Base-by-base conservation (phyloP, 2,113 vertebrate species). In the Fulica atra region DNA sequence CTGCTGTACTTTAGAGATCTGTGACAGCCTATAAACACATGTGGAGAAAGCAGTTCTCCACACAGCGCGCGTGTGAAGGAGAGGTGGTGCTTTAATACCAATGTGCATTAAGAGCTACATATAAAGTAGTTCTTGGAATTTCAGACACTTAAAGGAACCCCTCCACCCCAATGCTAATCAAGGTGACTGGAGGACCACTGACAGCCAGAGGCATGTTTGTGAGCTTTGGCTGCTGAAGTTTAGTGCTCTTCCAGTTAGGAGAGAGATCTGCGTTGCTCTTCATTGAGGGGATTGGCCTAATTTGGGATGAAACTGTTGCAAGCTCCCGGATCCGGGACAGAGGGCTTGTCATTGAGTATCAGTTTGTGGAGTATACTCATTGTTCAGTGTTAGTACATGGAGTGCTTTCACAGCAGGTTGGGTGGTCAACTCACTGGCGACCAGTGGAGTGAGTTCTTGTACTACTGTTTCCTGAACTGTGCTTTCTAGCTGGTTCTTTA, bases 311-410 rank as follows among this genome's bases (percentile, higher is more conserved):
- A 93, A 7, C 25, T 14, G 4, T 15, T 26, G 84, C 64, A 68
- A 68, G 64, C 65, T 90, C 57, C 25, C 18, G 50, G 46, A 84
- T 64, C 35, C 66, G 48, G 23, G 20, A 44, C 46, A 74, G 88
- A 48, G 73, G 53, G 19, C 44, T 46, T 9, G 16, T 42, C 42
- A 9, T 46, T 46, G 44, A 46, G 44, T 46, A 46, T 18, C 9
- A 46, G 44, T 46, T 18, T 19, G 17, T 46, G 44, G 17, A 46
- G 44, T 46, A 46, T 46, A 63, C 13, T 3, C 0, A 0, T 19
- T 33, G 54, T 51, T 93, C 50, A 46, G 0, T 72, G 18, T 59
- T 65, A 66, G 68, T 51, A 35, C 14, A 8, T 20, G 3, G 8
- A 46, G 72, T 0, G 3, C 60, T 93, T 95, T 70, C 53, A 68